Evolutionary conservation across 2,888 invertebrate genomes (phyloP), one percentile per base, ranked within the genome.

Genomic region (Apoderus coryli): DNA sequence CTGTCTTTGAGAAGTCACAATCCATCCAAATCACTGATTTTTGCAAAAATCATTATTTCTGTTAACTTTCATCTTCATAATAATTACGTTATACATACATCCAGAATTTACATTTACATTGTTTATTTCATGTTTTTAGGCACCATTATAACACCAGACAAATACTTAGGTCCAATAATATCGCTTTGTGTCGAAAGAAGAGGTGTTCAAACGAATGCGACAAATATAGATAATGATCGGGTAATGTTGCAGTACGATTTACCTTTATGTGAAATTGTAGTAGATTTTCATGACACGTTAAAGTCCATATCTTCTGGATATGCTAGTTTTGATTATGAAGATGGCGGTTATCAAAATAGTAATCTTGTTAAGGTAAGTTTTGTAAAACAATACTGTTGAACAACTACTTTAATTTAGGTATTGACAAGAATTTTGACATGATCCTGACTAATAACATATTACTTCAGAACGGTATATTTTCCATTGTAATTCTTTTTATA

Each of bases 251-350:
- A 80, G 45, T 89, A 78, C 49, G 60, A 76, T 19, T 58, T 98
- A 29, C 96, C 96, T 0, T 61, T 98, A 4, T 85, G 80, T 44
- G 96, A 98, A 66, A 80, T 96, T 14, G 77, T 96, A 9, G 60
- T 92, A 5, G 93, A 96, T 57, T 96, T 98, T 56, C 92, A 92
- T 51, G 95, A 96, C 52, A 67, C 69, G 3, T 61, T 95, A 2
- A 96, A 96, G 58, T 77, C 82, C 9, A 47, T 86, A 10, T 80
- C 85, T 3, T 92, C 92, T 0, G 96, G 96, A 15, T 96, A 89
- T 61, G 96, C 92, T 2, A 86, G 86, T 53, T 92, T 92, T 52
- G 89, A 89, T 57, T 92, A 92, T 50, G 88, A 90, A 56, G 81
- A 88, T 51, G 59, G 72, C 47, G 93, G 86, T 2, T 96, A 80